Evolutionary conservation across 1,140 invertebrate species (phyloP).

Genomic region (Drosophila jambulina): DNA sequence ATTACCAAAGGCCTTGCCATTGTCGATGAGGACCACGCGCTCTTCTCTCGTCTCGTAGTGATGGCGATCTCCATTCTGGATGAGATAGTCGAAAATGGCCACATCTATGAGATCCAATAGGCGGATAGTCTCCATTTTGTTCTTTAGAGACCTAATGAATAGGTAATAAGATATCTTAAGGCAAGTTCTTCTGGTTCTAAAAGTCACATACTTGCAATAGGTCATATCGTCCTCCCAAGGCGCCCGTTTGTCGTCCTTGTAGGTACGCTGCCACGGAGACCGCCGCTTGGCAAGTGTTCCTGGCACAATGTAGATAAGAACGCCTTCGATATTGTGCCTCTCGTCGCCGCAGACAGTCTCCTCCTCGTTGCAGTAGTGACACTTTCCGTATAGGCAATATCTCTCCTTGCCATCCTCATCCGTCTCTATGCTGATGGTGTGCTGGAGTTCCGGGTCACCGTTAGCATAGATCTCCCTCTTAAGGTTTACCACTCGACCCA

Average conservation of each 20-base stretch:
- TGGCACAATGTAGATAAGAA: conserved; percentile 93
- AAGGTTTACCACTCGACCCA: conserved; percentile 92
- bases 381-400: conserved; percentile 95
- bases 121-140: conserved; percentile 86
- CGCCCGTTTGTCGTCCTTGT: conserved; percentile 90
- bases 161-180: neutral
- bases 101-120: conserved; percentile 95
- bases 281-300: conserved; percentile 89
- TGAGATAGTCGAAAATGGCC: conserved; percentile 96
- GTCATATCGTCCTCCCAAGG: conserved; percentile 92
- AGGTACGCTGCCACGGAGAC: conserved; percentile 96
- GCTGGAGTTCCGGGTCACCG: conserved; percentile 88
- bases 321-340: conserved; percentile 91
- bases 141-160: conserved; percentile 86
- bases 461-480: conserved; percentile 89
- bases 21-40: conserved; percentile 94
- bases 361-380: conserved; percentile 93
- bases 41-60: conserved; percentile 94
- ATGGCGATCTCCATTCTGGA: conserved; percentile 97
- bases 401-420: conserved; percentile 85
- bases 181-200: neutral
- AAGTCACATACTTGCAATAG: conserved; percentile 89
- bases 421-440: conserved; percentile 78
- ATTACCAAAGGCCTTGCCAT: conserved; percentile 97
- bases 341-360: conserved; percentile 93